Evolutionary conservation across 2,113 vertebrate species (phyloP).

Genomic region (Stomatorhinus ivindoensis): DNA sequence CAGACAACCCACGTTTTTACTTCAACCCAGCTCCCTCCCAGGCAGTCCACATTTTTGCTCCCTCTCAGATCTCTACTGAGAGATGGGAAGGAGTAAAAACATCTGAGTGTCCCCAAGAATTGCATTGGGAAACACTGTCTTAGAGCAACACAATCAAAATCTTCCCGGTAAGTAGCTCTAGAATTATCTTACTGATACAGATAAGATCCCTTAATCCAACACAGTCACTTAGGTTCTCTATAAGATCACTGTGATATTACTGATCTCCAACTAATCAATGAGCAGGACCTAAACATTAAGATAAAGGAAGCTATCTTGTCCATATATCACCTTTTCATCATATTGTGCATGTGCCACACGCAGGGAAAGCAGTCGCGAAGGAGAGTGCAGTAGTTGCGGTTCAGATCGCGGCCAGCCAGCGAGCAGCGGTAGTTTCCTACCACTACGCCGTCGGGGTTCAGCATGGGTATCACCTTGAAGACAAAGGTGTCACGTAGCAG

Average conservation of each 20-base stretch:
- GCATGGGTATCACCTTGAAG: slow-evolving; percentile 89
- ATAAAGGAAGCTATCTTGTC: background rate
- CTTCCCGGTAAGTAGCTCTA: background rate
- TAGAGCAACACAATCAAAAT: background rate
- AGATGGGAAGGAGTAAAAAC: background rate
- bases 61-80: background rate
- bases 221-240: background rate
- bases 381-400: slow-evolving; percentile 69
- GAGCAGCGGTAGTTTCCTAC: slow-evolving; percentile 91
- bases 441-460: slow-evolving; percentile 88
- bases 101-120: background rate
- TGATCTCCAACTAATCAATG: background rate
- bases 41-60: background rate
- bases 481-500: slow-evolving; percentile 77
- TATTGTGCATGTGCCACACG: slow-evolving; percentile 74
- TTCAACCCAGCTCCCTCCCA: background rate
- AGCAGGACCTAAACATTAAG: background rate
- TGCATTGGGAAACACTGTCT: background rate
- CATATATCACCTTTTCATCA: slow-evolving; percentile 74
- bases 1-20: background rate
- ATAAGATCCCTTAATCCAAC: background rate
- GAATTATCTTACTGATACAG: background rate
- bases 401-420: slow-evolving; percentile 75
- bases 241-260: background rate
- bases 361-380: slow-evolving; percentile 68